phyloP scores from a whole-genome alignment of 2,888 invertebrate genomes.

The Drosophila recens region DNA sequence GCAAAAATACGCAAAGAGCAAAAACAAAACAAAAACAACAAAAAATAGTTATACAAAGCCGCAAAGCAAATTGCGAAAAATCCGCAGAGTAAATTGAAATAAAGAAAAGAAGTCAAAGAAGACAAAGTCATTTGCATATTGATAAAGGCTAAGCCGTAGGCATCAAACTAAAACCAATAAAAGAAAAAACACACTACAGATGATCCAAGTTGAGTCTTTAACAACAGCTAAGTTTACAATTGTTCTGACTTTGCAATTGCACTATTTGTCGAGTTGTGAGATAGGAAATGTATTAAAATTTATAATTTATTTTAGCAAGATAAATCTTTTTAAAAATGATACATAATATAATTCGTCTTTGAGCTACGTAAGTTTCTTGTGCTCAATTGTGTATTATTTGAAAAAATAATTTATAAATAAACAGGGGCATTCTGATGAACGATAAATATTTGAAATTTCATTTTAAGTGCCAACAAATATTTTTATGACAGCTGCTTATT shows the following conservation, averaged over 20 bases:
- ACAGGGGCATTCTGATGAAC: neutral
- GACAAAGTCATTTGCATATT: constrained; percentile 46
- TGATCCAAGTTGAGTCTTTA: constrained; percentile 9
- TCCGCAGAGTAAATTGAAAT: constrained; percentile 49
- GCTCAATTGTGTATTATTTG: neutral
- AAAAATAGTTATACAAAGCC: constrained; percentile 35
- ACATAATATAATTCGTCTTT: neutral
- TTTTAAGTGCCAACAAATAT: constrained; percentile 3
- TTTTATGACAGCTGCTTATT: constrained; percentile 32
- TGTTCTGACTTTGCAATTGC: constrained; percentile 1
- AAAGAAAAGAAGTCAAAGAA: constrained; percentile 18
- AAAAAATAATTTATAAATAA: constrained; percentile 6
- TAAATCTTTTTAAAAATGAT: neutral
- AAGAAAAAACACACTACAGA: neutral
- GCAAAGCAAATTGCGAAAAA: constrained; percentile 44
- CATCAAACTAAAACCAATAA: constrained; percentile 20
- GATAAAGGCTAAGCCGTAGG: constrained; percentile 18
- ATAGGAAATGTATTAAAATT: neutral
- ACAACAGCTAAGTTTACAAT: constrained; percentile 4
- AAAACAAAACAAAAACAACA: constrained; percentile 27
- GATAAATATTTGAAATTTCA: neutral
- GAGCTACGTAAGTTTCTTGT: neutral
- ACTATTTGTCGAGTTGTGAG: neutral
- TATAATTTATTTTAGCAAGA: neutral
- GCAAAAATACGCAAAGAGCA: constrained; percentile 44